Percentiles rank a stretch among this genome's conserved stretches.
Evolutionary conservation across 2,797 vertebrate species (phyloP).

Genomic region (Clamator glandarius): DNA sequence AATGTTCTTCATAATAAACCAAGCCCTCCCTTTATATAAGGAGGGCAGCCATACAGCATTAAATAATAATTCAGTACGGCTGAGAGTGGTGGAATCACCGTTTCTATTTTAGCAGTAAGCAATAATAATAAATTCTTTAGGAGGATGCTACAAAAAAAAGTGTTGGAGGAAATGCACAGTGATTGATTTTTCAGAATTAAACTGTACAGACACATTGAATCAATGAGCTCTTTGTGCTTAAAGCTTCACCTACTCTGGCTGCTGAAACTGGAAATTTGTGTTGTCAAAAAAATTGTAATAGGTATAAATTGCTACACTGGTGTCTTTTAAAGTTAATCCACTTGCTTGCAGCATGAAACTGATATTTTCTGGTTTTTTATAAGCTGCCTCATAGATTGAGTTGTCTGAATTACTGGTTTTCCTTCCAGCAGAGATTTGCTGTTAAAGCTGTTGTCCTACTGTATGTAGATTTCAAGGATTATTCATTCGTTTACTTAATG

Average conservation of each 20-base stretch:
- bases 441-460: not conserved
- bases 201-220: conserved; percentile 36
- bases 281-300: conserved; percentile 27
- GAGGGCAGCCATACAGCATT: not conserved
- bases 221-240: conserved; percentile 55
- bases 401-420: not conserved
- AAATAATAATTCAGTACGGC: not conserved
- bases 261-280: conserved; percentile 21
- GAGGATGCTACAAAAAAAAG: conserved; percentile 46
- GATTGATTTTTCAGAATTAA: conserved; percentile 67
- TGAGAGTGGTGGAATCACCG: not conserved
- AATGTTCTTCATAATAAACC: not conserved
- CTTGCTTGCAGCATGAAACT: not conserved
- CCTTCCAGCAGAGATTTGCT: conserved; percentile 21
- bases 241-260: conserved; percentile 19
- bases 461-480: conserved; percentile 39
- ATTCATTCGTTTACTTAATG: conserved; percentile 42
- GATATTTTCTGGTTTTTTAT: not conserved
- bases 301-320: not conserved
- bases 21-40: not conserved
- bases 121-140: conserved; percentile 58
- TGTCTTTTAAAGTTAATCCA: conserved; percentile 32
- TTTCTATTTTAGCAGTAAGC: conserved; percentile 53
- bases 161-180: conserved; percentile 56
- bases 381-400: not conserved